Evolutionary conservation across 2,888 invertebrate species (phyloP).

Genomic region (Leptinotarsa rubiginosa): DNA sequence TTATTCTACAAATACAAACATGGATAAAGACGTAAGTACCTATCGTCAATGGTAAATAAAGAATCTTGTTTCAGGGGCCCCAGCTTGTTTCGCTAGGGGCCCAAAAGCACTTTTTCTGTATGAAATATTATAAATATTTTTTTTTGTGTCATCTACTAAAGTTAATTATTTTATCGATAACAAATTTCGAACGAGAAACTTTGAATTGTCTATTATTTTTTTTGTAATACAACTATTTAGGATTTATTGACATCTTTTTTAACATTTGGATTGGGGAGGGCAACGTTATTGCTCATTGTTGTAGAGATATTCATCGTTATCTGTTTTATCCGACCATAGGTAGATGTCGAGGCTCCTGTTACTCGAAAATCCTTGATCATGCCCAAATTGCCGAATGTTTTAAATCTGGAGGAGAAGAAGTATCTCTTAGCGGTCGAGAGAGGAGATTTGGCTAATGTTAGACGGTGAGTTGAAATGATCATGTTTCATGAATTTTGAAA

Average conservation of each 20-base stretch:
- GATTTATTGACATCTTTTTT: no score
- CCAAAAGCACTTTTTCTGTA: no score
- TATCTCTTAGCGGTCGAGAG: conserved; percentile 92
- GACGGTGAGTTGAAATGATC: conserved; percentile 69
- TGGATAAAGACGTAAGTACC: conserved; percentile 44
- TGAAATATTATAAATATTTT: no score
- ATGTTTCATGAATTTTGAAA: no score
- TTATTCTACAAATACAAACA: conserved; percentile 31
- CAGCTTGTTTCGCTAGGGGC: no score
- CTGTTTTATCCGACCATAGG: conserved; percentile 45
- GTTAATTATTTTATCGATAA: no score
- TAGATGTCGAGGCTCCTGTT: conserved; percentile 54
- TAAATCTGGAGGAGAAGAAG: conserved; percentile 88
- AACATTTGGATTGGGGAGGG: no score
- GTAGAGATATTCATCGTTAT: neutral
- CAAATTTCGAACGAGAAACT: no score
- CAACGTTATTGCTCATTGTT: conserved; percentile 32
- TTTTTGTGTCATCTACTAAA: no score
- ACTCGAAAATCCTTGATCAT: conserved; percentile 65
- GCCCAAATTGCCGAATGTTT: conserved; percentile 77
- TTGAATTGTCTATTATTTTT: no score
- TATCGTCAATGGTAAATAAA: neutral
- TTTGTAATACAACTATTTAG: no score
- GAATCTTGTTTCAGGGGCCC: no score
- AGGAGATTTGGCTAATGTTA: conserved; percentile 90